Base-by-base conservation (phyloP, 2,888 invertebrate genomes). In the Tromatobia lineatoria region DNA sequence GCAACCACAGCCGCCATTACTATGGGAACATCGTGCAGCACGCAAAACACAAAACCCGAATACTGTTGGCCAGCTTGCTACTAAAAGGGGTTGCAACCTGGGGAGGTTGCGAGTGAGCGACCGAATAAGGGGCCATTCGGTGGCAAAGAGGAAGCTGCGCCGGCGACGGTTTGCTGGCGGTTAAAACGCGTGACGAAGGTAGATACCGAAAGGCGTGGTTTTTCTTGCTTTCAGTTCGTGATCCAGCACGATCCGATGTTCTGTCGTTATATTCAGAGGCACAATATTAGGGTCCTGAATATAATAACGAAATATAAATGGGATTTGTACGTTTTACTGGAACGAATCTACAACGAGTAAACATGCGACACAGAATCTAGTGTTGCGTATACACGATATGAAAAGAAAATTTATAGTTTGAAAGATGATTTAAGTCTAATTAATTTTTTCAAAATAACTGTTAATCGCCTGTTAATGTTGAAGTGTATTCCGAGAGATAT, bases 71-170 rank as follows among this genome's bases (percentile, higher is more conserved):
- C 59, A 29, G 23, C 38, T 25, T 38, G 13, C 54, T 13, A 42
- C 38, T 23, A 11, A 45, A 80, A 80, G 79, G 79, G 79, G 83
- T 83, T 80, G 83, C 47, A 59, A 76, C 79, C 75, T 71, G n/a
- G n/a, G n/a, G n/a, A n/a, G n/a, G n/a, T n/a, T n/a, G n/a, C n/a
- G n/a, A n/a, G n/a, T n/a, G n/a, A n/a, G n/a, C n/a, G n/a, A n/a
- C n/a, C n/a, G n/a, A n/a, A n/a, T n/a, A n/a, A n/a, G n/a, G n/a
- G n/a, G n/a, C n/a, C 11, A 7, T 64, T 50, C 38, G 38, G 50
- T 42, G 20, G 18, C 71, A 42, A 67, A 34, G 71, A 80, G 52
- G 47, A 79, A 64, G 38, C 75, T 73, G 45, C 64, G 15, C n/a
- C 15, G 15, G 38, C 52, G 4, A 23, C 18, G 42, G 23, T 67